phyloP scores from a whole-genome alignment of 1,140 invertebrate species.

The Aphis craccivora region DNA sequence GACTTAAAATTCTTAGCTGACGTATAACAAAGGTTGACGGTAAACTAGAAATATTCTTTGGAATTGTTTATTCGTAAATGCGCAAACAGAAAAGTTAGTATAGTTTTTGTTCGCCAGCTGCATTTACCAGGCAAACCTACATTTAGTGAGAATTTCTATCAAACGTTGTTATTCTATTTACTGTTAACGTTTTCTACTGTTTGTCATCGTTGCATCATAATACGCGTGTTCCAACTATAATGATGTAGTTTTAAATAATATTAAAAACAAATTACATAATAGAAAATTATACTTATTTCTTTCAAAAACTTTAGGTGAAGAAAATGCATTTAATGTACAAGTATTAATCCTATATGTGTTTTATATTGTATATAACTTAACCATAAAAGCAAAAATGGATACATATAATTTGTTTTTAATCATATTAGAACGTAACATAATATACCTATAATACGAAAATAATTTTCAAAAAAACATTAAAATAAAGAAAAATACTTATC shows the following conservation, averaged over 20 bases:
- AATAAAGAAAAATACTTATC: neutral
- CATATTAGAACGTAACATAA: neutral
- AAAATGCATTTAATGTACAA: neutral
- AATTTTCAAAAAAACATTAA: neutral
- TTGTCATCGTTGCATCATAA: neutral
- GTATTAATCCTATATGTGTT: neutral
- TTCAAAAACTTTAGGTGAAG: neutral
- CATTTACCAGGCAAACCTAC: neutral
- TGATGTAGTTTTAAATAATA: neutral
- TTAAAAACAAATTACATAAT: neutral
- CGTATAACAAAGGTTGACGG: neutral
- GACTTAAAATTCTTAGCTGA: constrained; percentile 3
- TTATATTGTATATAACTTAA: neutral
- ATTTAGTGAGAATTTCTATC: neutral
- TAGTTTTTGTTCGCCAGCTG: neutral
- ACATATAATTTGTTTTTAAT: neutral
- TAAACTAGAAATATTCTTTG: constrained; percentile 17
- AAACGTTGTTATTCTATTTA: neutral
- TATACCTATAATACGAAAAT: neutral
- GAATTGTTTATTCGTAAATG: neutral
- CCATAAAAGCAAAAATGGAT: neutral
- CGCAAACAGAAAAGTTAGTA: constrained; percentile 14
- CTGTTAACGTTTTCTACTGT: neutral
- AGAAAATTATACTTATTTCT: neutral
- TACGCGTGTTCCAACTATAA: neutral